Percentiles rank a stretch among this genome's conserved stretches.
Evolutionary conservation across 2,113 vertebrate genomes (phyloP).

Genomic region (Columba janthina): DNA sequence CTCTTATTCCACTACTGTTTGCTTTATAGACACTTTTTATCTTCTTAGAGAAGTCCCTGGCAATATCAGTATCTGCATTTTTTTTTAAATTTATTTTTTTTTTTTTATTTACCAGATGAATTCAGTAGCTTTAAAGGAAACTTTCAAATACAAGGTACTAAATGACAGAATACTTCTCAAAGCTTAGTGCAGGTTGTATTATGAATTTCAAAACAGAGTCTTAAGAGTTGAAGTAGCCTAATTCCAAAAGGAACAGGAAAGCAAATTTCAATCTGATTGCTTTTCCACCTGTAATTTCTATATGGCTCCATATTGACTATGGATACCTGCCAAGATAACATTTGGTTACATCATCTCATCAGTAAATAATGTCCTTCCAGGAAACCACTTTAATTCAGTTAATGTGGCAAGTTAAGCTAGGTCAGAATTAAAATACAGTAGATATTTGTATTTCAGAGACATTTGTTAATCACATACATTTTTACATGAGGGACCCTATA

Average conservation of each 20-base stretch:
- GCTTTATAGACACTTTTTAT: neutral
- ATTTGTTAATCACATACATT: conserved; percentile 47
- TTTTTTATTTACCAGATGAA: neutral
- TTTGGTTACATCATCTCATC: conserved; percentile 47
- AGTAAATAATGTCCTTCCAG: conserved; percentile 58
- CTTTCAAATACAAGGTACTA: neutral
- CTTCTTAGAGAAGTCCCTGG: neutral
- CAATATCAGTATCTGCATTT: neutral
- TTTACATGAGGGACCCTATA: neutral
- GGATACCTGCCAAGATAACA: conserved; percentile 28
- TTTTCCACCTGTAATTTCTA: neutral
- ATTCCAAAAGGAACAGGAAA: neutral
- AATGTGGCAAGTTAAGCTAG: conserved; percentile 42
- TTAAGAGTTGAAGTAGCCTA: neutral
- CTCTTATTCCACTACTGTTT: neutral
- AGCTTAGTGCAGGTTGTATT: neutral
- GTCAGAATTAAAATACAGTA: conserved; percentile 53
- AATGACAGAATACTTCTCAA: neutral
- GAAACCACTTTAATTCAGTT: conserved; percentile 69
- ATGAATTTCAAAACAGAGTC: neutral
- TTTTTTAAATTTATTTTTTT: neutral
- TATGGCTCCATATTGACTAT: neutral
- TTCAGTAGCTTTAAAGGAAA: neutral
- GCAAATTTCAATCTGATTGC: neutral
- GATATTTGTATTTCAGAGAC: conserved; percentile 35